These are phyloP conservation scores for Synchiropus splendidus DNA, from an alignment of 2,113 vertebrate genomes.

Conservation along the genomic window DNA sequence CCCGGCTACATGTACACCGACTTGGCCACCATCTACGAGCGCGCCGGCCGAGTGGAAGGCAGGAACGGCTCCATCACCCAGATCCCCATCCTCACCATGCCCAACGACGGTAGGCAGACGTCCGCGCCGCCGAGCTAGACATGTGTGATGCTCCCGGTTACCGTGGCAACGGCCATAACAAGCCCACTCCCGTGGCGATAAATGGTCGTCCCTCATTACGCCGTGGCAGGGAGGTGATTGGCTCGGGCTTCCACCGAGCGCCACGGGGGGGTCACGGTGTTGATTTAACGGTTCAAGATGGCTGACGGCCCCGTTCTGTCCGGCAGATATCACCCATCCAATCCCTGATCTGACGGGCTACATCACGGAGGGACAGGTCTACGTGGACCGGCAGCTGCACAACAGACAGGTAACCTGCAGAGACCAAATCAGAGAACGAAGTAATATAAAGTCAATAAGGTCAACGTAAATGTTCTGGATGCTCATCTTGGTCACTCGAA, in stretches of 20 bases:
- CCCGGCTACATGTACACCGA: slow-evolving; percentile 73
- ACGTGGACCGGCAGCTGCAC: slow-evolving; percentile 74
- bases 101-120: slow-evolving; percentile 55
- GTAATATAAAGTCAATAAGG: neutral
- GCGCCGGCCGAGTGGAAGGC: slow-evolving; percentile 65
- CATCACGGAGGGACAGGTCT: slow-evolving; percentile 76
- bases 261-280: slow-evolving; percentile 1
- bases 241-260: slow-evolving; percentile 22
- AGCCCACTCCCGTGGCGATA: slow-evolving; percentile 29
- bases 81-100: slow-evolving; percentile 70
- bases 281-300: neutral
- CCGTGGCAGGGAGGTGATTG: slow-evolving; percentile 14
- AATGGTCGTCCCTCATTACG: slow-evolving; percentile 27
- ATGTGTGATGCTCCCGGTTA: slow-evolving; percentile 38
- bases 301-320: neutral
- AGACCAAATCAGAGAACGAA: no score
- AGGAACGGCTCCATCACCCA: slow-evolving; percentile 76
- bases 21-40: slow-evolving; percentile 69
- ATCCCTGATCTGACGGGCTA: slow-evolving; percentile 78
- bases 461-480: no score
- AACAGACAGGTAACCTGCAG: slow-evolving; percentile 69
- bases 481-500: no score
- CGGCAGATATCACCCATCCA: slow-evolving; percentile 73
- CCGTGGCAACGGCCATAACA: slow-evolving; percentile 50
- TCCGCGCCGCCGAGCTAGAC: neutral